These are phyloP conservation scores for Heliconius congener DNA, from an alignment of 1,140 invertebrate species.

Conservation along the genomic window DNA sequence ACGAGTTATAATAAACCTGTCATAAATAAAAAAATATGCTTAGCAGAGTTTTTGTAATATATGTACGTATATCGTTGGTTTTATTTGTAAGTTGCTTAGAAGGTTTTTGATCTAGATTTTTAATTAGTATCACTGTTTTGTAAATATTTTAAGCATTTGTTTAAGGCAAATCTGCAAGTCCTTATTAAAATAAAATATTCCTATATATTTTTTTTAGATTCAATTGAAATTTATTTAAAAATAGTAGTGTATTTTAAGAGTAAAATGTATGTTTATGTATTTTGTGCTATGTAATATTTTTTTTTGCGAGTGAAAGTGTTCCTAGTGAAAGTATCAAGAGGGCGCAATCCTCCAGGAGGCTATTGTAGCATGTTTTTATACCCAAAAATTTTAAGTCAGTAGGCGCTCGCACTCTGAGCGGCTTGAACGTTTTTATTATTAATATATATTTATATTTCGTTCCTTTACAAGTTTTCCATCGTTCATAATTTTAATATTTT, in stretches of 20 bases:
- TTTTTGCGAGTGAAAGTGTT: conserved; percentile 22
- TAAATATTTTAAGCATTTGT: neutral
- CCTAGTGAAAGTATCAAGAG: conserved; percentile 67
- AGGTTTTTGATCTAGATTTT: no score
- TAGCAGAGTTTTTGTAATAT: no score
- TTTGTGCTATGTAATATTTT: conserved; percentile 11
- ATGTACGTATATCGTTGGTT: no score
- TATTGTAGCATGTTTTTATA: conserved; percentile 82
- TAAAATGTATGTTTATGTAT: no score
- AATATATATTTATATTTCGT: conserved; percentile 82
- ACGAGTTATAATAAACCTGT: neutral
- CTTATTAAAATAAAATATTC: neutral
- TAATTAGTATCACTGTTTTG: neutral
- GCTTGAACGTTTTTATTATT: conserved; percentile 80
- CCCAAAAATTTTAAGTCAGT: conserved; percentile 82
- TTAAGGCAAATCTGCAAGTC: neutral
- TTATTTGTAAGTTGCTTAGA: no score
- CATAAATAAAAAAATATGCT: neutral
- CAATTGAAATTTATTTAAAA: neutral
- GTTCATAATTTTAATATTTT: conserved; percentile 82
- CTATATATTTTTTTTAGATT: no score
- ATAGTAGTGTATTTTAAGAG: neutral
- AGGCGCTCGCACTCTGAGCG: conserved; percentile 79
- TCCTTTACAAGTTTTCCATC: conserved; percentile 81
- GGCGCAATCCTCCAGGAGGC: conserved; percentile 60